Evolutionary conservation across 2,888 invertebrate species (phyloP), one percentile per base, ranked within the genome.

Genomic region (Carterocephalus palaemon): DNA sequence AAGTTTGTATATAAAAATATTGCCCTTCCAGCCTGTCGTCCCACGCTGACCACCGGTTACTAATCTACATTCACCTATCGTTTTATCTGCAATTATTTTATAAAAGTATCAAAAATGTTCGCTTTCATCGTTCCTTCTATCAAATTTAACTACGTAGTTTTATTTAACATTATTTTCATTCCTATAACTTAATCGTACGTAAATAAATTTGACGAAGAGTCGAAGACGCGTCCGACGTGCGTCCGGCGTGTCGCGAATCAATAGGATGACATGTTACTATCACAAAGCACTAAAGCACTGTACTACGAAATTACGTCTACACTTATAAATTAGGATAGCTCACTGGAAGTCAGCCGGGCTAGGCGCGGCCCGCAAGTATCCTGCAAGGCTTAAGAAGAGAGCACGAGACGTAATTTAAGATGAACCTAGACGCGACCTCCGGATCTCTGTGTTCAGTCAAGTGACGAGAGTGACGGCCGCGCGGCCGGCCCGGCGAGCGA

Each of bases 361-460:
- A 37, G 22, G 16, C 17, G 28, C 36, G 23, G 37, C 43, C 29
- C 31, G 43, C 43, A 37, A 37, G 22, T 17, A 16, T 23, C 5
- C 8, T 17, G 12, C 16, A 9, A 22, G 19, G n/a, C 22, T 28
- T 22, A 31, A 5, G 9, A 36, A 29, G 43, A 45, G 37, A 45
- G 37, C 45, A 45, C 31, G 3, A 29, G 6, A 19, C 7, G 23
- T 13, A 23, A 15, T 36, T 26, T 9, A 22, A 16, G 23, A 20
- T 8, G 43, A 34, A 29, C 28, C 13, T 13, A 37, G n/a, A 19
- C 29, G 37, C 9, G 48, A 49, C 26, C 32, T 38, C 13, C 38
- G 34, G 20, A 31, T 23, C 32, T 51, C 49, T 50, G 52, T 59
- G 56, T 54, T 51, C 59, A 54, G 58, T 60, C 60, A 53, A 56